Evolutionary conservation across 1,140 invertebrate species (phyloP).

Genomic region (Frieseomelitta varia): DNA sequence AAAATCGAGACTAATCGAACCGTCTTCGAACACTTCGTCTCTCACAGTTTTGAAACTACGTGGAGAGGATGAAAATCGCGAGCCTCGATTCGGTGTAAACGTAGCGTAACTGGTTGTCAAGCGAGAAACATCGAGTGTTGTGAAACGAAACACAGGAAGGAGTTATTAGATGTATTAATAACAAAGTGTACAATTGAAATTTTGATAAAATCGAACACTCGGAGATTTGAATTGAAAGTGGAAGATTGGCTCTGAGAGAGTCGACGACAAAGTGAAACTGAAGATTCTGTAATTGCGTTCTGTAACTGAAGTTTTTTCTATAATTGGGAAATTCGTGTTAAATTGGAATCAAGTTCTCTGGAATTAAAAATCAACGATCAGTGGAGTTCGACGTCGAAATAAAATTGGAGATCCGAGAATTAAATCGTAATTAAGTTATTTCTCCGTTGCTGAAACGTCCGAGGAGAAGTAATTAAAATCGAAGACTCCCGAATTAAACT

Average conservation of each 20-base stretch:
- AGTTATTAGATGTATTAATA: background rate
- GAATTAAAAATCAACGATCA: background rate
- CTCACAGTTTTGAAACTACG: background rate
- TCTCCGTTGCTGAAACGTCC: too few species aligned
- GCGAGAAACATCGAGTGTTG: background rate
- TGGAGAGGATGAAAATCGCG: background rate
- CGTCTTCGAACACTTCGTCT: background rate
- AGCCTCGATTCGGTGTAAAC: constrained; percentile 1
- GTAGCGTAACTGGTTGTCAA: background rate
- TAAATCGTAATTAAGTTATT: background rate
- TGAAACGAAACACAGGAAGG: background rate
- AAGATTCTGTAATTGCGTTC: background rate
- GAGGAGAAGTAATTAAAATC: background rate
- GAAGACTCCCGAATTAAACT: background rate
- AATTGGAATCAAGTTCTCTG: background rate
- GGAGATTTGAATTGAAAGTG: too few species aligned
- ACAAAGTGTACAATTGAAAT: background rate
- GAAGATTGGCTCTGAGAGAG: too few species aligned
- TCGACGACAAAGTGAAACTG: background rate
- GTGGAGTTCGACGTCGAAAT: too few species aligned
- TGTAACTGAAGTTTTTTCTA: background rate
- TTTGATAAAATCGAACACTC: background rate
- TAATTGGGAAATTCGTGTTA: background rate
- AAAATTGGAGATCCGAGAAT: background rate
- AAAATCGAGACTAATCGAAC: background rate